Conservation (phyloP, 2,888 invertebrate species). For the Chorisops tibialis region DNA sequence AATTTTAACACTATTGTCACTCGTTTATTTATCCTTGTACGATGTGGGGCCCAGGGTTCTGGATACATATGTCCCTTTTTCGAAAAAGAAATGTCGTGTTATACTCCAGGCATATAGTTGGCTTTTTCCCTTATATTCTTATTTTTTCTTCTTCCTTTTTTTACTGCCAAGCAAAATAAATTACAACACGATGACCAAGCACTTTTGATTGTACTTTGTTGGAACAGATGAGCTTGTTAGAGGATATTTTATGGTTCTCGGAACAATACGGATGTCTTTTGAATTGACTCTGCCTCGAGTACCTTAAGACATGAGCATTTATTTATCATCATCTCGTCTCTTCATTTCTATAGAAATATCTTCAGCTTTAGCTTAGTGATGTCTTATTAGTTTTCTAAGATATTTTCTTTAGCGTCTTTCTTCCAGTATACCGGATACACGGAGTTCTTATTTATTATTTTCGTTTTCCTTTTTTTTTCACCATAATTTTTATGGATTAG, state of each 20-base stretch:
- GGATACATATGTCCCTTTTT: too few relatives aligned
- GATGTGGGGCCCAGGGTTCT: too few relatives aligned
- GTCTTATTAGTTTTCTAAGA: conserved; percentile 16
- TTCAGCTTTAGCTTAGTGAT: background rate
- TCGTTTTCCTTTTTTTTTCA: too few relatives aligned
- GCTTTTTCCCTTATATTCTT: too few relatives aligned
- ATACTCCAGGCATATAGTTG: too few relatives aligned
- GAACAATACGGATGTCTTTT: conserved; percentile 14
- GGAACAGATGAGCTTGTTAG: conserved; percentile 32
- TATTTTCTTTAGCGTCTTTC: conserved; percentile 6
- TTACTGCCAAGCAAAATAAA: conserved; percentile 28
- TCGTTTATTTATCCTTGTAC: too few relatives aligned
- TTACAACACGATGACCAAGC: conserved; percentile 31
- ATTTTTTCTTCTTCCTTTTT: background rate
- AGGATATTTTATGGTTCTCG: conserved; percentile 23
- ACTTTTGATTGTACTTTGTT: conserved; percentile 29
- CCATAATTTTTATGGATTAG: conserved; percentile 25
- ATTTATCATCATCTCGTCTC: conserved; percentile 14
- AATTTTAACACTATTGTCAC: too few relatives aligned
- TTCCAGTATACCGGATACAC: too few relatives aligned
- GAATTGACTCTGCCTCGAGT: background rate
- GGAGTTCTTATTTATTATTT: background rate
- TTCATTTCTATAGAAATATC: conserved; percentile 9
- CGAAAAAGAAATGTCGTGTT: too few relatives aligned
- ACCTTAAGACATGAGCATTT: background rate